Base-by-base conservation (phyloP, 2,888 invertebrate genomes). In the Sisyra terminalis region DNA sequence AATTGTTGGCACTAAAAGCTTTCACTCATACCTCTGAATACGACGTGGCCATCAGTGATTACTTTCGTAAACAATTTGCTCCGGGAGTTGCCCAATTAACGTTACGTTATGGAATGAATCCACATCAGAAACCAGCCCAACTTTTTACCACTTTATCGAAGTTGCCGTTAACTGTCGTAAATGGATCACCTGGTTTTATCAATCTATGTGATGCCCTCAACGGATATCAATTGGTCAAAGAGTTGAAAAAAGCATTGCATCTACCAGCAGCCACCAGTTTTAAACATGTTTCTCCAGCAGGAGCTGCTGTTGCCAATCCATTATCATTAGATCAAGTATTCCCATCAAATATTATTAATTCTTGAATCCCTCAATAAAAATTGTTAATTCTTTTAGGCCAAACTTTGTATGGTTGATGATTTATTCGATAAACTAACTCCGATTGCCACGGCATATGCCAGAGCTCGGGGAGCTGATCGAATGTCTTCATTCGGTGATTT, bases 401-500 rank as follows among this genome's bases (percentile, higher is more conserved):
- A 82, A 55, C 72, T 94, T 1, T 96, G 93, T 57, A 92, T 93
- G 85, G 94, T 96, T 3, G 78, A 84, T 39, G 96, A 96, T 61
- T 56, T 94, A 36, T 60, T 69, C 0, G 70, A 76, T 3, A 60
- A 71, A 29, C 63, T 94, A 49, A 77, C 84, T 0, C 89, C 92
- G 0, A 57, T 94, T 9, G 92, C 93, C 0, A 71, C 73, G 11
- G 96, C 97, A 1, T 97, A 97, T 64, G 96, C 94, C 0, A 71
- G 96, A 45, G 97, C 97, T 0, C 75, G 97, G 57, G 96, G 97
- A 40, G 94, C 96, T 11, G 97, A 98, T 64, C 75, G 97, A 42
- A 97, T 98, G 97, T 96, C 94, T 7, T 96, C 96, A 1, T 98
- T 97, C 63, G 97, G 98, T 0, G 98, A 98, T 65, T 97, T 97